These are phyloP conservation scores for Diprion similis DNA, from an alignment of 1,140 invertebrate genomes.

Conservation along the genomic window DNA sequence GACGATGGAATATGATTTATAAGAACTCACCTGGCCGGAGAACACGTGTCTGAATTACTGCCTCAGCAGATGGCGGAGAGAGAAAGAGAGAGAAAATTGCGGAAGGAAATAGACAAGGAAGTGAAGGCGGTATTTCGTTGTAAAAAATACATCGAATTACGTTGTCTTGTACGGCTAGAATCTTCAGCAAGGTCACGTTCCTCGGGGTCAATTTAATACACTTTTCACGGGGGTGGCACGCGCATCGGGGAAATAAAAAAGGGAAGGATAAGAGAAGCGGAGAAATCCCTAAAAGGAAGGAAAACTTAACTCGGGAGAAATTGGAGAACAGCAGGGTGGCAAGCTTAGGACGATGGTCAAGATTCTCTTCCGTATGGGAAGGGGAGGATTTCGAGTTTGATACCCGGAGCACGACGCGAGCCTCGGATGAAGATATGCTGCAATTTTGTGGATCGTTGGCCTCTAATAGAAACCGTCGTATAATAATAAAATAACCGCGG, in stretches of 20 bases:
- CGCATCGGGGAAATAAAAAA: constrained; percentile 22
- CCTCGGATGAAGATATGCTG: constrained; percentile 27
- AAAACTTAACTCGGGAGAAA: constrained; percentile 6
- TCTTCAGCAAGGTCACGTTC: constrained; percentile 59
- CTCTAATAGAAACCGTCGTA: constrained; percentile 48
- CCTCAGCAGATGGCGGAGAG: no score
- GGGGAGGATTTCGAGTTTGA: constrained; percentile 26
- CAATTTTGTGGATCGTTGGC: constrained; percentile 55
- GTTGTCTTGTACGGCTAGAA: constrained; percentile 40
- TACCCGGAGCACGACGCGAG: constrained; percentile 12
- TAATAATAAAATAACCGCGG: constrained; percentile 22
- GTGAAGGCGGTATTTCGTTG: neutral
- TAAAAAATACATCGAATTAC: neutral
- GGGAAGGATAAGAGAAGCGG: constrained; percentile 12
- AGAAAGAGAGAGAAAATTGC: no score
- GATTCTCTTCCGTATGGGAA: constrained; percentile 38
- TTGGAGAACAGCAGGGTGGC: constrained; percentile 14
- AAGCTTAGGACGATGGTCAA: constrained; percentile 28
- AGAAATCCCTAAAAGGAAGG: neutral
- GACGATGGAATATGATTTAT: no score
- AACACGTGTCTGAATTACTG: no score
- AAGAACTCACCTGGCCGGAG: no score
- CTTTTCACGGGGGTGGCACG: constrained; percentile 35
- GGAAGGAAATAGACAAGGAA: no score
- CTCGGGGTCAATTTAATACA: constrained; percentile 58